Conservation (phyloP, 2,888 invertebrate genomes). For the Cremastinae sp. region DNA sequence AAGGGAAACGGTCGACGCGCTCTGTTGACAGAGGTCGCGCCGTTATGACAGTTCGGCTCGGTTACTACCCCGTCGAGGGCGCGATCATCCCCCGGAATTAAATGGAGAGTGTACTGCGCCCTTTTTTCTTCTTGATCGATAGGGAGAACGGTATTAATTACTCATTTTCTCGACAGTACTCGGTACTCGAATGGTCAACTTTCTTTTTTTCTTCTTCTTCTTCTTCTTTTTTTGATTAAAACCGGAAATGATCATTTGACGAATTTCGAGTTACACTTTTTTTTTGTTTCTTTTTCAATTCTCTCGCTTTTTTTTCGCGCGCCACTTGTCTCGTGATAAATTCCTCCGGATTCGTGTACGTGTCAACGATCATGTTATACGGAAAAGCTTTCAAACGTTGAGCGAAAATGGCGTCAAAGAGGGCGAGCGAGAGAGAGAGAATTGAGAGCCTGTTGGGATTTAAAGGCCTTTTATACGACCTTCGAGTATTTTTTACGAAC, state of each 20-base stretch:
- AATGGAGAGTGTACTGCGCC: neutral
- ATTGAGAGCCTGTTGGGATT: slow-evolving; percentile 8
- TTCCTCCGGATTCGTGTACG: slow-evolving; percentile 13
- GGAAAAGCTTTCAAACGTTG: slow-evolving; percentile 52
- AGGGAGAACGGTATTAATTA: neutral
- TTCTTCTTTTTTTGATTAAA: too few species aligned
- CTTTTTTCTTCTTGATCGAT: neutral
- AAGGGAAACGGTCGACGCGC: neutral
- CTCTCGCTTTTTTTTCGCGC: neutral
- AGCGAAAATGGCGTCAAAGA: slow-evolving; percentile 60
- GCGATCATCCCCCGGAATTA: neutral
- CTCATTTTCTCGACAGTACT: neutral
- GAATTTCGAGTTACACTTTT: too few species aligned
- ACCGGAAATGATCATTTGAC: neutral
- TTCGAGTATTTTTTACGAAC: slow-evolving; percentile 52
- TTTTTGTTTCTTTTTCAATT: neutral
- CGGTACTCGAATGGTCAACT: too few species aligned
- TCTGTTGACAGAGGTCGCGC: slow-evolving; percentile 1
- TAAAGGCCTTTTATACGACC: slow-evolving; percentile 60
- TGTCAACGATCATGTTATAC: slow-evolving; percentile 35
- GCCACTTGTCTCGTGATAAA: neutral
- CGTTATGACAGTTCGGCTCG: slow-evolving; percentile 26
- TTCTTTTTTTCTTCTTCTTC: too few species aligned
- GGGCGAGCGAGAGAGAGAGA: slow-evolving; percentile 9
- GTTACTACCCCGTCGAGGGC: slow-evolving; percentile 10